Evolutionary conservation across 2,797 vertebrate species (phyloP).

Genomic region (Petrocephalus sullivani): DNA sequence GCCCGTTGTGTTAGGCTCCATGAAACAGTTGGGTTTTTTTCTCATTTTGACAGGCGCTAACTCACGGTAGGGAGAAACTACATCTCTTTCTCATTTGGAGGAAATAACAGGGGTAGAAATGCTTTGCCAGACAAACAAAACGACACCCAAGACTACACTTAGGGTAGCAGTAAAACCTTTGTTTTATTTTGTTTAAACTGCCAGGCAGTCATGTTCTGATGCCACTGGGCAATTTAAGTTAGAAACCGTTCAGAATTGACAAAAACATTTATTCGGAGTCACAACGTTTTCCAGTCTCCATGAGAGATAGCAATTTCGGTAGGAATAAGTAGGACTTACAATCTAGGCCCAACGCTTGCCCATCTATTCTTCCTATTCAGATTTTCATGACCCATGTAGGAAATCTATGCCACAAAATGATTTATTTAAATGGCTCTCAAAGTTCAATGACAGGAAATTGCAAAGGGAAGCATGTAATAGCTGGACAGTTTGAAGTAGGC

Average conservation of each 20-base stretch:
- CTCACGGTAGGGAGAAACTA: constrained; percentile 50
- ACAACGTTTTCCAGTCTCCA: constrained; percentile 40
- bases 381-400: constrained; percentile 49
- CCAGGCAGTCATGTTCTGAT: constrained; percentile 35
- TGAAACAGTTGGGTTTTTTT: constrained; percentile 51
- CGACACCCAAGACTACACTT: constrained; percentile 46
- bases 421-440: constrained; percentile 50
- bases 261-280: constrained; percentile 39
- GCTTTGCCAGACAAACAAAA: constrained; percentile 53
- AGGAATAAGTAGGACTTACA: constrained; percentile 42
- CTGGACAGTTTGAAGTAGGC: constrained; percentile 55
- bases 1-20: constrained; percentile 55
- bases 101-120: constrained; percentile 51
- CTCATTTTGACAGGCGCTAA: constrained; percentile 53
- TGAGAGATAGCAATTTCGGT: constrained; percentile 35
- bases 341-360: constrained; percentile 43
- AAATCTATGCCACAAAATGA: constrained; percentile 52
- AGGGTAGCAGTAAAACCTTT: constrained; percentile 46
- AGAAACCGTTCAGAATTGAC: constrained; percentile 36
- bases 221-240: constrained; percentile 44
- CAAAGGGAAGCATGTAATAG: constrained; percentile 54
- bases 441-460: constrained; percentile 60
- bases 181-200: constrained; percentile 42
- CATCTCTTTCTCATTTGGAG: constrained; percentile 59
- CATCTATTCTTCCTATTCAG: constrained; percentile 49